Evolutionary conservation across 2,113 vertebrate species (phyloP).

Genomic region (Colistium nudipinnis): DNA sequence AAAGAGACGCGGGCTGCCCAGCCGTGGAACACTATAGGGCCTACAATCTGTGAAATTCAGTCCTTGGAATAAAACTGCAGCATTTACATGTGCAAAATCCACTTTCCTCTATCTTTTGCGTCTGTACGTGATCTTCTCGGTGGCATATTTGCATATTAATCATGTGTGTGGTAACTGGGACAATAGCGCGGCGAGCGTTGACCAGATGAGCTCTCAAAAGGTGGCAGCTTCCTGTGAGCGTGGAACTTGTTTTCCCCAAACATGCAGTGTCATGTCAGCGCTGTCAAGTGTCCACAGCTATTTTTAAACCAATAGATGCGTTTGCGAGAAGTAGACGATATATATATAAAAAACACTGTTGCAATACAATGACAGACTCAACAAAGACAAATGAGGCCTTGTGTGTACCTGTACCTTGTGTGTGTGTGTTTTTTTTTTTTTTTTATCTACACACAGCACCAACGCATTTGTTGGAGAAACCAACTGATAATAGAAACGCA

Average conservation of each 20-base stretch:
- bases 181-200: slow-evolving; percentile 42
- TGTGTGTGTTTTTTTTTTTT: no score
- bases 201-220: slow-evolving; percentile 14
- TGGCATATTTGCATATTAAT: slow-evolving; percentile 40
- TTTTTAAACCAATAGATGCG: no score
- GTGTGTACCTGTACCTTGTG: no score
- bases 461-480: neutral
- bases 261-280: no score
- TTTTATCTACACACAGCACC: no score
- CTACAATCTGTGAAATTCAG: no score
- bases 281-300: no score
- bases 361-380: neutral
- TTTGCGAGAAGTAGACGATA: no score
- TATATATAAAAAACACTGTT: no score
- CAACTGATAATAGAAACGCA: slow-evolving; percentile 31
- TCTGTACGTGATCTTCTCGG: slow-evolving; percentile 23
- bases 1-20: no score
- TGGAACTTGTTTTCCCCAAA: neutral
- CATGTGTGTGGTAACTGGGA: slow-evolving; percentile 29
- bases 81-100: neutral
- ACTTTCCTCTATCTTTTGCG: no score
- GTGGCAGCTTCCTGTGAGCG: slow-evolving; percentile 36
- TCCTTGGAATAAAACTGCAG: neutral
- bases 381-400: neutral
- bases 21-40: no score